Evolutionary conservation across 1,140 invertebrate genomes (phyloP), one percentile per base, ranked within the genome.

Genomic region (Drosophila yakuba): DNA sequence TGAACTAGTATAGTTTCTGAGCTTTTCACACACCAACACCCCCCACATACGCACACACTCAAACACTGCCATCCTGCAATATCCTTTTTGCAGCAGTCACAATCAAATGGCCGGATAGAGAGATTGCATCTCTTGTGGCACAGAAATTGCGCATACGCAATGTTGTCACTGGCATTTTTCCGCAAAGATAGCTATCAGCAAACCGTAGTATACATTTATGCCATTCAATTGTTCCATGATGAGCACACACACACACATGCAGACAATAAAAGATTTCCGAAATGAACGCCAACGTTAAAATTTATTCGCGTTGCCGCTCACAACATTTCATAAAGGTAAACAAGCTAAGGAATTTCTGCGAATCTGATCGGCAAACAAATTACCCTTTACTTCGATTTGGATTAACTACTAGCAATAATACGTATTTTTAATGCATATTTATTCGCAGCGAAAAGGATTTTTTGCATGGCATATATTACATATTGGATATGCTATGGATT

Each of bases 61-160:
- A 50, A 15, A 15, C 7, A 50, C 25, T n/a, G 25, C 1, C 48
- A 35, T 51, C 25, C 8, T 51, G 50, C 28, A 32, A 58, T 38
- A 60, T 72, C 45, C 47, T 36, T 36, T 58, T 50, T 32, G 45
- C 58, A 54, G 48, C 59, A 36, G 44, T 63, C 59, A 69, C 61
- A 69, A 64, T 60, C 25, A 68, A 47, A 60, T 47, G 51, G 45
- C 51, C 25, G 23, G 64, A 67, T 60, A 38, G 43, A 59, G 59
- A 73, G 55, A 17, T 48, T 41, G 44, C 60, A 75, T 76, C 45
- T 43, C 55, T 12, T 63, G 54, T 61, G 60, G 25, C 52, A 51
- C n/a, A 47, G 15, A 57, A 60, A 75, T 71, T 71, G 56, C 66
- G 60, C 45, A 80, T 67, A 67, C 78, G 62, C 58, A 50, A 52